A percentile compares a stretch with the other conserved stretches of the same genome.
Conservation (phyloP, 1,140 invertebrate species). For the Drosophila arawakana region DNA sequence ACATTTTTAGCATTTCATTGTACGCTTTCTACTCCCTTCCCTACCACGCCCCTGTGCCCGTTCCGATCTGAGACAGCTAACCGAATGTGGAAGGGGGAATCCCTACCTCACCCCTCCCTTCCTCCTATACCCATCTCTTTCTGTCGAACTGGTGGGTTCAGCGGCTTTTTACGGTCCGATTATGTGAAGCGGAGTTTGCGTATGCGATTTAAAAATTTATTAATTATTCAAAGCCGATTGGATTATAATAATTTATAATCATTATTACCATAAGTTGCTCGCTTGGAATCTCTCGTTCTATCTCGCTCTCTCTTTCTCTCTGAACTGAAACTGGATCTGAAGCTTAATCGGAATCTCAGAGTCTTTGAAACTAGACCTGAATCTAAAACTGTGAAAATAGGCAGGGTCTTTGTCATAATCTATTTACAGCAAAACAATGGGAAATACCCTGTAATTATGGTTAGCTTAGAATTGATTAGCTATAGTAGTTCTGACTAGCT, state of each 20-base stretch:
- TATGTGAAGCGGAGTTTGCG: slow-evolving; percentile 58
- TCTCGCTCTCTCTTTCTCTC: neutral
- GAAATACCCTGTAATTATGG: neutral
- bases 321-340: slow-evolving; percentile 33
- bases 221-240: slow-evolving; percentile 85
- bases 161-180: slow-evolving; percentile 64
- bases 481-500: neutral
- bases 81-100: neutral
- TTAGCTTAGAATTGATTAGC: neutral
- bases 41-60: neutral
- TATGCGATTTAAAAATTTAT: slow-evolving; percentile 76
- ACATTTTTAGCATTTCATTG: slow-evolving; percentile 77
- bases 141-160: slow-evolving; percentile 45
- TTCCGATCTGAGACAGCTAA: neutral
- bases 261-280: slow-evolving; percentile 78
- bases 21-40: slow-evolving; percentile 58
- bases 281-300: slow-evolving; percentile 25
- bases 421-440: slow-evolving; percentile 34
- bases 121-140: neutral
- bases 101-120: no score
- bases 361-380: slow-evolving; percentile 13
- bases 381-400: slow-evolving; percentile 15
- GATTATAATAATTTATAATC: slow-evolving; percentile 85
- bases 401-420: slow-evolving; percentile 36
- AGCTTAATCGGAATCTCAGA: slow-evolving; percentile 19